Base-by-base conservation (phyloP, 2,797 vertebrate species). In the Peromyscus nudipes region DNA sequence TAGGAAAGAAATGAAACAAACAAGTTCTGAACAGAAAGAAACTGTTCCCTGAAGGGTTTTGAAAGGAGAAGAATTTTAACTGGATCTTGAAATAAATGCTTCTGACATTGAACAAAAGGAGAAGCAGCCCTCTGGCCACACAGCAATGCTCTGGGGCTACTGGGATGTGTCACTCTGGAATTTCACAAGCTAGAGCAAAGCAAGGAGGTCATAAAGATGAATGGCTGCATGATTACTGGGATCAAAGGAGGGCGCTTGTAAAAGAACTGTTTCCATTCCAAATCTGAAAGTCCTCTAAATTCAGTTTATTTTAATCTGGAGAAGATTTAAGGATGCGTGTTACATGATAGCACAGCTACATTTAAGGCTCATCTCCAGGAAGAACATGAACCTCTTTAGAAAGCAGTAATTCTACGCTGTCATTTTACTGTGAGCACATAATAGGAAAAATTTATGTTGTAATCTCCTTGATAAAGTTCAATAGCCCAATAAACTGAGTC, bases 31-130 rank as follows among this genome's bases (percentile, higher is more conserved):
- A 96, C 49, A 95, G 71, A 96, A 65, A 95, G 64, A 93, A 96
- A 94, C 62, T 96, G 21, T 86, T 96, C 95, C 89, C 62, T 85
- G 57, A 90, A 96, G 71, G 37, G 76, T 89, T 95, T 96, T 94
- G 82, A 80, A 97, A 96, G 83, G 25, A 92, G 69, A 96, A 91
- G 65, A 97, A 96, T 96, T 97, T 97, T 96, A 97, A 95, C 89
- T 92, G 76, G 89, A 57, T 90, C 80, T 94, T 94, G 86, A 97
- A 97, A 96, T 93, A 82, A 97, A 96, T 95, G 80, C 91, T 89
- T 94, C 86, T 96, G 92, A 96, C 80, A 91, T 79, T 95, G 89
- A 97, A 92, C 80, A 97, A 90, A 94, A 88, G n/a, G 62, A 79
- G 8, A 92, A 82, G 43, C 27, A 90, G 46, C 80, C 92, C 91